Percentiles rank a stretch among this genome's conserved stretches.
Evolutionary conservation across 2,113 vertebrate genomes (phyloP).

Genomic region (Marmota monax): DNA sequence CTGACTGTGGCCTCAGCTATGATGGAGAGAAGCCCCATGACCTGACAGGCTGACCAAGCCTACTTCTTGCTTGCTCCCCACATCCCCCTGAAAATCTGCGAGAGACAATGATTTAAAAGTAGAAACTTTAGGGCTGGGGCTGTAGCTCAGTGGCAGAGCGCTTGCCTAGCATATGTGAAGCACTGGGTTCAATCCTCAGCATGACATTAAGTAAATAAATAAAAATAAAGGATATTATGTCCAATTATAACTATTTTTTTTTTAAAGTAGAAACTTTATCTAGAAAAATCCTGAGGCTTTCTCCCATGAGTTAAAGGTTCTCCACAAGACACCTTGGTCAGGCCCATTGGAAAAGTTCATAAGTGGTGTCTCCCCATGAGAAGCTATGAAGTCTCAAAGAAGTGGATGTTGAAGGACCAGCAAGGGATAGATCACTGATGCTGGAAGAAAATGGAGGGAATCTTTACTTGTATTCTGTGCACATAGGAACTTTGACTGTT

Average conservation of each 20-base stretch:
- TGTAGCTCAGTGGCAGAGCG: too few relatives aligned
- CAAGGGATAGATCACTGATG: background rate
- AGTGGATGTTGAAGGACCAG: background rate
- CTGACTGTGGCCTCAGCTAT: background rate
- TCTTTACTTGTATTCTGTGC: background rate
- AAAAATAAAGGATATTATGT: too few relatives aligned
- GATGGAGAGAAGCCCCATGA: background rate
- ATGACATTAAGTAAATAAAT: too few relatives aligned
- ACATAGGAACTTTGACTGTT: background rate
- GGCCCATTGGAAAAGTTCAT: background rate
- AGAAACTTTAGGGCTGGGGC: background rate
- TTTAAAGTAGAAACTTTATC: background rate
- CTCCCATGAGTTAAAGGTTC: background rate
- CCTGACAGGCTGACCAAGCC: background rate
- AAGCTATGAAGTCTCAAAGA: background rate
- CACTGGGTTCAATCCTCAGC: too few relatives aligned
- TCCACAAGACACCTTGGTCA: background rate
- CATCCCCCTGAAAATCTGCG: background rate
- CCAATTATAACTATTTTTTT: too few relatives aligned
- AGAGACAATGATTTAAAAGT: slow-evolving; percentile 1
- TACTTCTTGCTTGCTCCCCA: background rate
- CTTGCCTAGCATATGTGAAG: too few relatives aligned
- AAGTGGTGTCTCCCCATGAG: background rate
- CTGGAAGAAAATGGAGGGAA: background rate
- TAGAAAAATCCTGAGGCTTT: background rate